A percentile compares a stretch with the other conserved stretches of the same genome.
These are phyloP conservation scores for Drosophila cardini DNA, from an alignment of 1,140 invertebrate species.

Conservation along the genomic window DNA sequence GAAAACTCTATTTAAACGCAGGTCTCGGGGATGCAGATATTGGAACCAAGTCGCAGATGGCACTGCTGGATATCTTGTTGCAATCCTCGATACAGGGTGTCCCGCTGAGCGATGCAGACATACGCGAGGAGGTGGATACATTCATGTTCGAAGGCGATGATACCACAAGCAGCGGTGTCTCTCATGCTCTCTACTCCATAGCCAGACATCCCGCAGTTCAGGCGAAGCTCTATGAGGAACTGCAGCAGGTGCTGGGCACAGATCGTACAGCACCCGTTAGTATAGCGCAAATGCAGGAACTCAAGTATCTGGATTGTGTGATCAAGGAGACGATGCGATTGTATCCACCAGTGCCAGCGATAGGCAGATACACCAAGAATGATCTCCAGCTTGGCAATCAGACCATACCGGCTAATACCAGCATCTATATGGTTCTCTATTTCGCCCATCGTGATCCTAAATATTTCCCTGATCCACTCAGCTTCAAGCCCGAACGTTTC, in stretches of 20 bases:
- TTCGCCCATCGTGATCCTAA: slow-evolving; percentile 66
- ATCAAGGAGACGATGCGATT: slow-evolving; percentile 86
- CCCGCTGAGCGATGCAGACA: slow-evolving; percentile 87
- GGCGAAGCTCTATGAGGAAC: slow-evolving; percentile 86
- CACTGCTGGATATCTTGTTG: slow-evolving; percentile 92
- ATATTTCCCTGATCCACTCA: slow-evolving; percentile 63
- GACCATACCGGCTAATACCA: slow-evolving; percentile 58
- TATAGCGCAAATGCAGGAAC: slow-evolving; percentile 80
- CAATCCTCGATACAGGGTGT: slow-evolving; percentile 86
- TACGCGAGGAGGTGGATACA: slow-evolving; percentile 90
- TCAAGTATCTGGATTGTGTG: slow-evolving; percentile 86
- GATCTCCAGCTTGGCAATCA: slow-evolving; percentile 64
- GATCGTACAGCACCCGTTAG: slow-evolving; percentile 78
- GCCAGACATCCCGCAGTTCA: slow-evolving; percentile 82
- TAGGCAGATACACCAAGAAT: slow-evolving; percentile 84
- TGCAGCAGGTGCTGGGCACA: slow-evolving; percentile 86
- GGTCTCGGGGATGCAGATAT: slow-evolving; percentile 61
- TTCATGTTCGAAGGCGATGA: slow-evolving; percentile 90
- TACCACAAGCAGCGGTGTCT: slow-evolving; percentile 70
- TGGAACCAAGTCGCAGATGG: slow-evolving; percentile 87
- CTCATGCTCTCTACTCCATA: slow-evolving; percentile 62
- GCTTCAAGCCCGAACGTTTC: slow-evolving; percentile 89
- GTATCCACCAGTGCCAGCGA: slow-evolving; percentile 86
- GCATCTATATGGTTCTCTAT: slow-evolving; percentile 78
- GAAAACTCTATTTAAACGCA: background rate